Evolutionary conservation across 2,113 vertebrate species (phyloP).

Genomic region (Burhinus oedicnemus): DNA sequence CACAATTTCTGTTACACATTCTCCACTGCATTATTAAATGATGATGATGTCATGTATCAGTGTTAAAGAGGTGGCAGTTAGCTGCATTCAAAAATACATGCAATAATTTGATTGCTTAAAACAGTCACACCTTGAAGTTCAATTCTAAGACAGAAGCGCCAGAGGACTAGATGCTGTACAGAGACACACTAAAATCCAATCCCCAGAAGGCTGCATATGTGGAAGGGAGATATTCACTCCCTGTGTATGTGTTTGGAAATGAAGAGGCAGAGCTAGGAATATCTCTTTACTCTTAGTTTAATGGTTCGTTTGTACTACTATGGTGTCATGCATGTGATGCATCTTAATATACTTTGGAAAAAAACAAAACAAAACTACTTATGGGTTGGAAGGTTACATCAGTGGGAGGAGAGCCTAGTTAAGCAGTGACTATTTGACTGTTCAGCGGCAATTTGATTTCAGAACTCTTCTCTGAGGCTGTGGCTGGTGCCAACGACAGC

Average conservation of each 20-base stretch:
- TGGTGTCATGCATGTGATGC: background rate
- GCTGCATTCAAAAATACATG: background rate
- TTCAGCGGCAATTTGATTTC: background rate
- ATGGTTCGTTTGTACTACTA: background rate
- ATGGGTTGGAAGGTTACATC: background rate
- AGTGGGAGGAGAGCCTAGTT: background rate
- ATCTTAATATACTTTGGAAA: background rate
- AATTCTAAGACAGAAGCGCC: background rate
- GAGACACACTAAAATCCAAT: background rate
- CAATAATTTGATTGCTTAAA: background rate
- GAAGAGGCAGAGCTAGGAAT: background rate
- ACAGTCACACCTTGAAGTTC: background rate
- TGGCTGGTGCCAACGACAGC: fast-evolving
- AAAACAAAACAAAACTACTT: background rate
- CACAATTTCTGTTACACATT: background rate
- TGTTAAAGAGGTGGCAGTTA: background rate
- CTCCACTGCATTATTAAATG: background rate
- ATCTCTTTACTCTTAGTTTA: background rate
- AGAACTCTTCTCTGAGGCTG: background rate
- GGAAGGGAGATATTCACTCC: background rate
- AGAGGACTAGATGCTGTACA: background rate
- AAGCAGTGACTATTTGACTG: background rate
- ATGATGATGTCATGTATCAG: background rate
- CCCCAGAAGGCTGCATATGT: background rate
- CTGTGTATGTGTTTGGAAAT: background rate